A percentile compares a stretch with the other conserved stretches of the same genome.
These are phyloP conservation scores for Hippocampus abdominalis DNA, from an alignment of 2,113 vertebrate species.

Conservation along the genomic window DNA sequence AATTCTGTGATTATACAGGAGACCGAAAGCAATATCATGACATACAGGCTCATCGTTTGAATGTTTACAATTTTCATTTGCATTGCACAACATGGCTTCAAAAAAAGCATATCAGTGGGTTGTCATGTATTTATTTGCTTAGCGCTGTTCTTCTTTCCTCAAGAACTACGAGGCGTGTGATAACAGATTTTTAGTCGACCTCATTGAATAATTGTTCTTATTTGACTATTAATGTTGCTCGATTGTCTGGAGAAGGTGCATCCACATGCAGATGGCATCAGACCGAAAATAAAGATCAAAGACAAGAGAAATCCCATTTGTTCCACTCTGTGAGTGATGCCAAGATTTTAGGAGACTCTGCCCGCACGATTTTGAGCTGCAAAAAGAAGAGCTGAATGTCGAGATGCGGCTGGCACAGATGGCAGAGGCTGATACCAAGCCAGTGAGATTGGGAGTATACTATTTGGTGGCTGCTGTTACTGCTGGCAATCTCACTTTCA, in stretches of 20 bases:
- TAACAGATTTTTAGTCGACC: constrained; percentile 26
- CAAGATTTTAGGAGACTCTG: constrained; percentile 60
- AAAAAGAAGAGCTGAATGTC: constrained; percentile 44
- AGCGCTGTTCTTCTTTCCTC: constrained; percentile 18
- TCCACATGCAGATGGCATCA: constrained; percentile 67
- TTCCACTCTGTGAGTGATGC: constrained; percentile 61
- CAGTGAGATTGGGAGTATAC: constrained; percentile 45
- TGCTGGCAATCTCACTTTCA: constrained; percentile 1
- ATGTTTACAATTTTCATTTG: constrained; percentile 2
- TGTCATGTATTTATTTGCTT: constrained; percentile 4
- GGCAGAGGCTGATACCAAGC: constrained; percentile 49
- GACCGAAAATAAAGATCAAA: constrained; percentile 75
- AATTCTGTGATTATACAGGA: constrained; percentile 38
- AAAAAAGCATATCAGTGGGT: constrained; percentile 2
- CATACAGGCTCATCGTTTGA: constrained; percentile 16
- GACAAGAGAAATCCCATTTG: constrained; percentile 71
- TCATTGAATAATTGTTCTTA: constrained; percentile 64
- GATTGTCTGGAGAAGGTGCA: constrained; percentile 53
- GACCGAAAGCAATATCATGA: constrained; percentile 24
- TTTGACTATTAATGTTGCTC: constrained; percentile 68
- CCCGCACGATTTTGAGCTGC: constrained; percentile 48
- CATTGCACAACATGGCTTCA: constrained; percentile 8
- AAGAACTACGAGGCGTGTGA: constrained; percentile 30
- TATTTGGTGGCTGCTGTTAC: constrained; percentile 17
- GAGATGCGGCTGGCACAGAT: constrained; percentile 54